A percentile compares a stretch with the other conserved stretches of the same genome.
These are phyloP conservation scores for Subanguina moxae DNA, from an alignment of 1,140 invertebrate genomes.

Conservation along the genomic window DNA sequence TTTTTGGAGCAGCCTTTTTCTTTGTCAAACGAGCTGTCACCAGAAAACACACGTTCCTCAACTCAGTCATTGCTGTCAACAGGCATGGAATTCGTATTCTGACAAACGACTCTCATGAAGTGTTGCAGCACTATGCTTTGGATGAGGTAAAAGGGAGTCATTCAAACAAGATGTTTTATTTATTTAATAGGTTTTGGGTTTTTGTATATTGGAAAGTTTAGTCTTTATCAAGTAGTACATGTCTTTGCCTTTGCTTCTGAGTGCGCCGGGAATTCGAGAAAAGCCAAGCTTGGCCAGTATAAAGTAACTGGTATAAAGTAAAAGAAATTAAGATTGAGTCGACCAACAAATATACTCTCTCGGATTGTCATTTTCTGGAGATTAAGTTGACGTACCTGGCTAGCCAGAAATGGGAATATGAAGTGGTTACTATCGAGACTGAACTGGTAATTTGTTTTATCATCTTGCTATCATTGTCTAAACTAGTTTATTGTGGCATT, in stretches of 20 bases:
- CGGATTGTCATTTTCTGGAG: constrained; percentile 53
- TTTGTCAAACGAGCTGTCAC: constrained; percentile 30
- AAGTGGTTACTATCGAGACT: constrained; percentile 88
- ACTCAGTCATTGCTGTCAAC: constrained; percentile 36
- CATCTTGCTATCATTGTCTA: constrained; percentile 14
- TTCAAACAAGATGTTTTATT: constrained; percentile 72
- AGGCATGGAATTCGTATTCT: constrained; percentile 23
- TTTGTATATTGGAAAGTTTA: no score
- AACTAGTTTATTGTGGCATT: constrained; percentile 33
- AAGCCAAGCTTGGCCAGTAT: no score
- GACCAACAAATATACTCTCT: constrained; percentile 21
- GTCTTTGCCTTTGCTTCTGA: no score
- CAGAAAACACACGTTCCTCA: constrained; percentile 9
- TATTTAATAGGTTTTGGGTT: constrained; percentile 52
- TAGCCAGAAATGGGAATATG: constrained; percentile 88
- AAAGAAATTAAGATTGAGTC: constrained; percentile 25
- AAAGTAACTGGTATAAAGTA: no score
- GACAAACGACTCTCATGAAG: constrained; percentile 12
- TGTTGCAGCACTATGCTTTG: constrained; percentile 9
- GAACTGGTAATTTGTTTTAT: constrained; percentile 72
- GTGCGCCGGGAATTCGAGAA: no score
- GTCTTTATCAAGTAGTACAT: no score
- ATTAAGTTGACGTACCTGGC: constrained; percentile 93
- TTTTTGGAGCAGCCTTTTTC: constrained; percentile 97
- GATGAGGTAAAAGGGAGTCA: constrained; percentile 13